These are phyloP conservation scores for Monomorium pharaonis DNA, from an alignment of 1,140 invertebrate genomes.

Conservation along the genomic window DNA sequence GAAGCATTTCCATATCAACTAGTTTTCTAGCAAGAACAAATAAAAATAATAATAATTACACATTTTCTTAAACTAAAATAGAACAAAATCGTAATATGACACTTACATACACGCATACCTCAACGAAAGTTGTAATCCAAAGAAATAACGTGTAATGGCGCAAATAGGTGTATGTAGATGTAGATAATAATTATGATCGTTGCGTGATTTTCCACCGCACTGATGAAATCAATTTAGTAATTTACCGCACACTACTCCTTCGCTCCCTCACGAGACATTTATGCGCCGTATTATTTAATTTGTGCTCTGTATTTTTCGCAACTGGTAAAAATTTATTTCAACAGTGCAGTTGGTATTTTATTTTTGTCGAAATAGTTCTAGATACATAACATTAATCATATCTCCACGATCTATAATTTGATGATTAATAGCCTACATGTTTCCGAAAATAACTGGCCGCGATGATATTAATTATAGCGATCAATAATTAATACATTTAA, in stretches of 20 bases:
- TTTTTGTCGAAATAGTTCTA: constrained; percentile 12
- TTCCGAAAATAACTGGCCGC: neutral
- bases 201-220: constrained; percentile 17
- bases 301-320: neutral
- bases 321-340: neutral
- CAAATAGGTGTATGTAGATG: neutral
- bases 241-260: constrained; percentile 11
- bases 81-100: neutral
- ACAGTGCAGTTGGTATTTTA: neutral
- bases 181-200: constrained; percentile 21
- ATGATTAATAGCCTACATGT: neutral
- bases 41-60: neutral
- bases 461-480: neutral
- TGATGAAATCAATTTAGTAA: constrained; percentile 46
- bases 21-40: neutral
- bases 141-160: constrained; percentile 16
- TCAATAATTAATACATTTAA: constrained; percentile 13
- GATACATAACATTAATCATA: neutral
- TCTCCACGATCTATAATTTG: neutral
- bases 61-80: neutral
- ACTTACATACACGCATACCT: neutral
- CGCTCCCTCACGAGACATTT: neutral
- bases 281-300: neutral
- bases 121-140: neutral
- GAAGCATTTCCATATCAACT: neutral